Base-by-base conservation (phyloP, 2,888 invertebrate genomes). In the Coenonympha glycerion region DNA sequence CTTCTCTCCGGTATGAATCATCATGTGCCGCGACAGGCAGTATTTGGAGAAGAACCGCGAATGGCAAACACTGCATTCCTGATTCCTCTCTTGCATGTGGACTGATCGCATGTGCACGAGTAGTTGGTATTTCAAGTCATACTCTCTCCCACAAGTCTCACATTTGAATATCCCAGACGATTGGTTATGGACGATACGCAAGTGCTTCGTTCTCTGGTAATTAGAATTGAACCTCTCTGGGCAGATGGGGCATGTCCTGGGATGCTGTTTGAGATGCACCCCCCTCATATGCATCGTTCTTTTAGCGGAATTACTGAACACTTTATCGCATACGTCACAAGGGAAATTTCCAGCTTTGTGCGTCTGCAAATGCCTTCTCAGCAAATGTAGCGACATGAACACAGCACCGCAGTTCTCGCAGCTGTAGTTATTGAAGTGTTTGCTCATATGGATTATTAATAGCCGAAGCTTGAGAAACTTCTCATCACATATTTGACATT, bases 1-100 rank as follows among this genome's bases (percentile, higher is more conserved):
- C 44, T 83, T 83, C 33, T 87, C 87, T 0, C 87, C 88, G 0
- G 85, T 85, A 48, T 89, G 89, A 9, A 80, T 79, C 3, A 83
- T 60, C 85, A 88, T 87, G 33, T 89, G 89, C 9, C 86, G 75
- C 0, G 82, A 78, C 1, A 89, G 67, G 44, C 79, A 69, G 40
- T 76, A 73, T 49, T 79, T 83, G 0, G 78, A 73, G 53, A 81
- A 82, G 55, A 84, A 85, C 47, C 78, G 66, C 0, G 76, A 69
- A 48, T 70, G 69, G 45, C 85, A 85, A 1, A 79, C 53, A 0
- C 56, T 54, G 53, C 85, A 84, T 45, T 79, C 78, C 2, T 77
- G 68, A 52, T 82, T 83, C 19, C 75, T 64, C 46, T 84, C 85
- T 54, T 80, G 80, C 45, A 80, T 59, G 37, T 84, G 85, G 0